Evolutionary conservation across 2,113 vertebrate species (phyloP), one percentile per base, ranked within the genome.

Genomic region (Xyliphius kryptos): DNA sequence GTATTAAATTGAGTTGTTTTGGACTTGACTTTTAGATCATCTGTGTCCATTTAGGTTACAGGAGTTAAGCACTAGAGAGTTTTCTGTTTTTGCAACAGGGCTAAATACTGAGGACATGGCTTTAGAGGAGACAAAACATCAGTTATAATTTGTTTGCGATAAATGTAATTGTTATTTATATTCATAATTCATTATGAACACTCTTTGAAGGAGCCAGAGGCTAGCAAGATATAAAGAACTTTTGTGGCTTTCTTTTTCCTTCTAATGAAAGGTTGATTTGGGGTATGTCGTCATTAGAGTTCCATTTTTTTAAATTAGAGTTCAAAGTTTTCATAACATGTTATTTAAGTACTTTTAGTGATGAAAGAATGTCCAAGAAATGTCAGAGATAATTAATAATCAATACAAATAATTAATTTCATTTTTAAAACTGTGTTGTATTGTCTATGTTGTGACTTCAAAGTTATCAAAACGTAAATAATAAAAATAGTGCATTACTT

Each of bases 121-220:
- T 6, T 32, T 32, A 32, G 26, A 32, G 26, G 26, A 6, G 7
- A 43, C 51, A 49, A 66, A 65, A n/a, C 26, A 60, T 57, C 50
- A 44, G 36, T 53, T 54, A 66, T 56, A 14, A 47, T 68, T 60
- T 71, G 52, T 68, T 61, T 66, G 56, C 53, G 37, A 43, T 53
- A 32, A 63, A 50, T 37, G 56, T 77, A 77, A 81, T 78, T 69
- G 71, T 76, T 75, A 69, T 72, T 71, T 69, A 67, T 56, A 74
- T 69, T 63, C 79, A 44, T 59, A 76, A 74, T 74, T 82, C 78
- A 82, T 75, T 78, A 80, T 82, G 84, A 41, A 62, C 44, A 51
- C 64, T 69, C 71, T 83, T 82, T 82, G 78, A 80, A 77, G 68
- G 68, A 71, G 52, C 64, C 56, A 16, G n/a, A 56, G 40, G 51